Evolutionary conservation across 2,113 vertebrate species (phyloP).

Genomic region (Solenodon paradoxus): DNA sequence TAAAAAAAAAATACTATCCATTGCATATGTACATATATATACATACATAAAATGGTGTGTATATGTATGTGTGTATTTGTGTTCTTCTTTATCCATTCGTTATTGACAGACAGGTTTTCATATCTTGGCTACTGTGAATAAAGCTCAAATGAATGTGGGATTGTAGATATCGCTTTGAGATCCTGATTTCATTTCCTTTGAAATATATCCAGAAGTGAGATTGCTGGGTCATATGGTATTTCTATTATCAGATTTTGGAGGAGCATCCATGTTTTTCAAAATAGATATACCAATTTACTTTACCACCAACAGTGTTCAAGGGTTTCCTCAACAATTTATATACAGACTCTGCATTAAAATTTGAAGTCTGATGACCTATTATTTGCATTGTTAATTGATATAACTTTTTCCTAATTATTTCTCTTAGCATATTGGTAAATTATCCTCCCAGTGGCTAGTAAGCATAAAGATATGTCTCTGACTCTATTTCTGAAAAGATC

Average conservation of each 20-base stretch:
- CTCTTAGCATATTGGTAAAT: constrained; percentile 24
- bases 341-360: constrained; percentile 6
- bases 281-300: not conserved
- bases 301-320: not conserved
- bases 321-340: not conserved
- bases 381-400: constrained; percentile 6
- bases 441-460: not conserved
- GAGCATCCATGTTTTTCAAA: not conserved
- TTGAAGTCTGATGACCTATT: not conserved
- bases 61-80: too few species aligned
- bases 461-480: not conserved
- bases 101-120: not conserved
- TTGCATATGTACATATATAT: not conserved
- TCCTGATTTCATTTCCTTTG: not conserved
- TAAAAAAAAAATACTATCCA: too few species aligned
- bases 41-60: not conserved
- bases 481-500: not conserved
- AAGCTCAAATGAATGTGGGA: not conserved
- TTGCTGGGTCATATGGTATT: not conserved
- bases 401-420: constrained; percentile 41
- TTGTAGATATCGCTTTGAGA: not conserved
- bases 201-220: not conserved
- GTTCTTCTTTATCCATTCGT: not conserved
- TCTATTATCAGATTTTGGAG: not conserved
- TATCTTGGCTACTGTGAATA: not conserved